Percentiles rank a stretch among this genome's conserved stretches.
These are phyloP conservation scores for Gambelia wislizenii DNA, from an alignment of 2,797 vertebrate species.

Conservation along the genomic window DNA sequence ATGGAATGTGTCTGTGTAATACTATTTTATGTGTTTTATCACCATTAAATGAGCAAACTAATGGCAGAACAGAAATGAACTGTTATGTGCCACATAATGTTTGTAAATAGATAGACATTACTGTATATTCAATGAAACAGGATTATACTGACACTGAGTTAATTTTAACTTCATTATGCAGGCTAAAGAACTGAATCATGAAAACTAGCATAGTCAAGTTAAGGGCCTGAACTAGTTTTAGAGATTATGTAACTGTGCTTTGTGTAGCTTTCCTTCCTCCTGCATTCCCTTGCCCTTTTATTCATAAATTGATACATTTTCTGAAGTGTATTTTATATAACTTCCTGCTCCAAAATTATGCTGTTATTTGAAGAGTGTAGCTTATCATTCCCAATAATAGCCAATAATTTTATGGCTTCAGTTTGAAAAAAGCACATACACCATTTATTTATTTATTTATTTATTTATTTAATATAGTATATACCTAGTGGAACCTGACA, in stretches of 20 bases:
- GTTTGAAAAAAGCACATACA: not conserved
- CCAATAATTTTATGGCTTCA: not conserved
- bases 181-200: not conserved
- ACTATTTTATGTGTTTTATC: not conserved
- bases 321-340: not conserved
- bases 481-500: not conserved
- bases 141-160: not conserved
- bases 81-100: not conserved
- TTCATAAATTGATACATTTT: not conserved
- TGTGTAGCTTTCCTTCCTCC: not conserved
- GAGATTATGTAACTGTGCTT: no score
- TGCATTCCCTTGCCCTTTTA: not conserved
- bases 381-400: not conserved
- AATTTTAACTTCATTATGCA: conserved; percentile 11
- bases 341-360: not conserved
- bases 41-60: not conserved
- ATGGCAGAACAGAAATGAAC: not conserved
- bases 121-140: not conserved
- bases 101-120: not conserved
- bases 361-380: not conserved
- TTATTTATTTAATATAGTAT: no score
- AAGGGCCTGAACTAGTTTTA: not conserved
- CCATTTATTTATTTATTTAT: no score
- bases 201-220: not conserved
- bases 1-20: not conserved